Conservation (phyloP, 2,888 invertebrate species). For the Corythucha ciliata region DNA sequence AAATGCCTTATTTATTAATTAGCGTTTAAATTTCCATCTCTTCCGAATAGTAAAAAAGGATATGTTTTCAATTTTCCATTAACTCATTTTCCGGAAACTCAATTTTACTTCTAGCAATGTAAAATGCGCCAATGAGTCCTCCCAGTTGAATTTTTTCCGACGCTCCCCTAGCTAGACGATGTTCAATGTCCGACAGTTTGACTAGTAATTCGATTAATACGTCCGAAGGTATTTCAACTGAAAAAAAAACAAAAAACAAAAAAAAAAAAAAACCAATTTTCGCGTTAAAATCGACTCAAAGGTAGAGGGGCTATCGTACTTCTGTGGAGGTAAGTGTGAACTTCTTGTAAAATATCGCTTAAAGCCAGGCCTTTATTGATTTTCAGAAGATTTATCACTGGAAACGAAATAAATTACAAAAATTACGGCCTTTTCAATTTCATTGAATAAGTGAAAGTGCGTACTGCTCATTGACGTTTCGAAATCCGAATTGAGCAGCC, state of each 20-base stretch:
- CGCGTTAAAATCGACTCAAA: not conserved
- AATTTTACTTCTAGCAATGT: slow-evolving; percentile 54
- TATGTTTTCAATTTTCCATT: not conserved
- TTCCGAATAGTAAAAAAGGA: too few species aligned
- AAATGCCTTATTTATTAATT: too few species aligned
- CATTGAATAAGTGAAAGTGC: slow-evolving; percentile 21
- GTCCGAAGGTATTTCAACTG: slow-evolving; percentile 79
- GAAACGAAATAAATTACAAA: slow-evolving; percentile 1
- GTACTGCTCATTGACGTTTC: slow-evolving; percentile 65
- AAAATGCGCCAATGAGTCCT: slow-evolving; percentile 81
- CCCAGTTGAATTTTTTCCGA: slow-evolving; percentile 85
- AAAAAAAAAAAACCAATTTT: slow-evolving; percentile 1
- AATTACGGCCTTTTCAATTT: not conserved
- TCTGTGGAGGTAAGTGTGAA: slow-evolving; percentile 78
- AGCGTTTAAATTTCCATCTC: too few species aligned
- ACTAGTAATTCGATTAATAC: slow-evolving; percentile 68
- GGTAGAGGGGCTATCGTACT: slow-evolving; percentile 51
- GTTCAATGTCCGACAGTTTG: slow-evolving; percentile 84
- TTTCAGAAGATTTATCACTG: slow-evolving; percentile 74
- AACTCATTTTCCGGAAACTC: slow-evolving; percentile 26
- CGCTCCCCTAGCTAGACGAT: slow-evolving; percentile 73
- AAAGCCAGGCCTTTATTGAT: slow-evolving; percentile 83
- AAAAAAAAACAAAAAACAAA: slow-evolving; percentile 38
- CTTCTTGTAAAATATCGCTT: slow-evolving; percentile 83
- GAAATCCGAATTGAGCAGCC: slow-evolving; percentile 72